These are phyloP conservation scores for Dynastes grantii DNA, from an alignment of 2,888 invertebrate species.

Conservation along the genomic window DNA sequence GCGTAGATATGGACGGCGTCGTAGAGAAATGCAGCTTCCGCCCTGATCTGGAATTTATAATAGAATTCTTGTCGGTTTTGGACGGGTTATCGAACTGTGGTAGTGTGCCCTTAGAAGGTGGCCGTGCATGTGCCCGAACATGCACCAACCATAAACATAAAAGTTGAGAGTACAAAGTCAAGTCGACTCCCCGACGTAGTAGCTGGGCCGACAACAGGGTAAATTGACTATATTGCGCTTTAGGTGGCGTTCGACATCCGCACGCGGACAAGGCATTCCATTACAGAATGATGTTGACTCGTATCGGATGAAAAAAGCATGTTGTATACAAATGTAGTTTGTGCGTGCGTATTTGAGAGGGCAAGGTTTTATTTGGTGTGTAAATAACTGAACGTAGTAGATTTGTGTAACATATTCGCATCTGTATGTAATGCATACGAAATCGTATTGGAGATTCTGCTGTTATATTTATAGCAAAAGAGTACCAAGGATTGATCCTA, in stretches of 20 bases:
- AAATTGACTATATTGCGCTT: conserved; percentile 19
- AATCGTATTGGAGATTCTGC: not conserved
- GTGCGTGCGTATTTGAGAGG: not conserved
- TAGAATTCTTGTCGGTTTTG: conserved; percentile 24
- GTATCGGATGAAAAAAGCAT: too few relatives aligned
- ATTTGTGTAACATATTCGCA: not conserved
- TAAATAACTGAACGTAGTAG: too few relatives aligned
- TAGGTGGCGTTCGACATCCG: not conserved
- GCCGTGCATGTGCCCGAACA: conserved; percentile 25
- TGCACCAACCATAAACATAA: conserved; percentile 44
- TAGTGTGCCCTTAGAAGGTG: conserved; percentile 3
- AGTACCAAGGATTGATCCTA: too few relatives aligned
- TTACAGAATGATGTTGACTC: not conserved
- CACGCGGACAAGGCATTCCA: not conserved
- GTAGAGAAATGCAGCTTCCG: conserved; percentile 93
- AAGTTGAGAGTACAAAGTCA: conserved; percentile 19
- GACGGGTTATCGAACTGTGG: conserved; percentile 34
- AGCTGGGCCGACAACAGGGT: not conserved
- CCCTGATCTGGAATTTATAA: conserved; percentile 78
- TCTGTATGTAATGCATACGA: not conserved
- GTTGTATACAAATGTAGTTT: not conserved
- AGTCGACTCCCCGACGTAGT: not conserved
- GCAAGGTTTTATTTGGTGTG: not conserved
- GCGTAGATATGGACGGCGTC: conserved; percentile 96
- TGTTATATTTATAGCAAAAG: too few relatives aligned